phyloP scores from a whole-genome alignment of 2,113 vertebrate species.

The human region GRCh38 chr14:101823001-101823500 shows the following conservation, averaged over 20 bases:
- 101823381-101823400: neutral
- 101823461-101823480: rapidly evolving
- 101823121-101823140: neutral
- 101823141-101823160: neutral
- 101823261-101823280: neutral
- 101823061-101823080: neutral
- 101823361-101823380: rapidly evolving
- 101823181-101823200: neutral
- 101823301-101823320: rapidly evolving
- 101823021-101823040: neutral
- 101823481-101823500: neutral
- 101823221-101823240: slow-evolving; percentile 1
- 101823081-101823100: neutral
- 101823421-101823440: neutral
- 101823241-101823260: neutral
- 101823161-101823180: neutral
- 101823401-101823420: neutral
- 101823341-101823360: neutral
- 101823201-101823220: neutral
- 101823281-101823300: neutral
- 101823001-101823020: neutral
- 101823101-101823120: neutral
- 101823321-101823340: rapidly evolving
- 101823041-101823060: neutral
- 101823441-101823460: rapidly evolving